Conservation (phyloP, 1,140 invertebrate species). For the Neodiprion virginianus region DNA sequence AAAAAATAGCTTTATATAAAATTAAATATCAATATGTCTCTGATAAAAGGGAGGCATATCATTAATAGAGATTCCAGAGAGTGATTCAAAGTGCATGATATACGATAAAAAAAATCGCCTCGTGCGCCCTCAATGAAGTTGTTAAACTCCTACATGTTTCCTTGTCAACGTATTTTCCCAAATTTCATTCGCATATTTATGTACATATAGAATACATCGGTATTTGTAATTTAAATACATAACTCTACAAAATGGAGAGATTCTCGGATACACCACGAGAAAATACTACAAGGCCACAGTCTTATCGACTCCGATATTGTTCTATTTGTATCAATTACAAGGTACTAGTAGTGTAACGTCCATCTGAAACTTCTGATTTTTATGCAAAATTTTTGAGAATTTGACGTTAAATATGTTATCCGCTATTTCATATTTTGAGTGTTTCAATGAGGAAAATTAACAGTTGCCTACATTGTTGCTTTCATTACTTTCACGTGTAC, state of each 20-base stretch:
- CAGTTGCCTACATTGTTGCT: no score
- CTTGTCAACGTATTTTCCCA: background rate
- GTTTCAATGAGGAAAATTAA: no score
- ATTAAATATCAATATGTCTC: background rate
- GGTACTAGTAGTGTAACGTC: background rate
- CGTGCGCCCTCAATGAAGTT: background rate
- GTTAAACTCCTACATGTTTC: background rate
- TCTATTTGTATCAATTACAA: background rate
- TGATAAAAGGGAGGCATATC: background rate
- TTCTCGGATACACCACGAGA: background rate
- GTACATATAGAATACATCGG: background rate
- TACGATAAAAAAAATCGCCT: background rate
- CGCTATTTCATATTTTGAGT: no score
- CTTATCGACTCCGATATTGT: background rate
- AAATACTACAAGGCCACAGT: constrained; percentile 3
- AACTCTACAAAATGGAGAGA: background rate
- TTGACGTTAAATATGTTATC: no score
- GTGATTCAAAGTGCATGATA: background rate
- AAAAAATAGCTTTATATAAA: background rate
- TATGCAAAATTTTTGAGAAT: background rate
- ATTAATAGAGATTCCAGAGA: background rate
- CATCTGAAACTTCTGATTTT: background rate
- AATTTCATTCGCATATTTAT: background rate
- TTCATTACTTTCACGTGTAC: no score
- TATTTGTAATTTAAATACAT: background rate